Conservation (phyloP, 2,113 vertebrate species). For the Nematolebias whitei region DNA sequence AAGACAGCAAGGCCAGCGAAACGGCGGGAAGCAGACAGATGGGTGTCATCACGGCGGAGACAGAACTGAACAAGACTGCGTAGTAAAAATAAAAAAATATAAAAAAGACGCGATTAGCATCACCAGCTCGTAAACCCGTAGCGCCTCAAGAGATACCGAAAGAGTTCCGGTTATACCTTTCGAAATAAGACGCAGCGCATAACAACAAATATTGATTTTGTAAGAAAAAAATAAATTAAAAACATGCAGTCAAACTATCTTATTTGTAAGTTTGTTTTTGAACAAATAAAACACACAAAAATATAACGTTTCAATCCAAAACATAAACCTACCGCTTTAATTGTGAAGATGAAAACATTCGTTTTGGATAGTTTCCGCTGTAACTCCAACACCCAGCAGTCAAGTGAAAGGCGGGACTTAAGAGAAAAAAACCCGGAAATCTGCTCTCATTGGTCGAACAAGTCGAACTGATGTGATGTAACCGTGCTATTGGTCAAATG, state of each 20-base stretch:
- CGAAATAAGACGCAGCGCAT: constrained; percentile 20
- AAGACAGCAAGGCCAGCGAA: constrained; percentile 11
- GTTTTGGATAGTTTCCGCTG: neutral
- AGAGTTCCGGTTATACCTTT: constrained; percentile 1
- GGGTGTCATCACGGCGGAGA: constrained; percentile 31
- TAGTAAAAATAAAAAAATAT: neutral
- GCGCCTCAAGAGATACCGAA: neutral
- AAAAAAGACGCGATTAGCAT: neutral
- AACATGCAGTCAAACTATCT: neutral
- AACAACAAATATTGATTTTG: neutral
- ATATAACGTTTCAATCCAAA: neutral
- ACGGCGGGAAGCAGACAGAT: constrained; percentile 16
- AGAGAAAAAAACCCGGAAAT: constrained; percentile 8
- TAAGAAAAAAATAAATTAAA: neutral
- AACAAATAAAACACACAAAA: neutral
- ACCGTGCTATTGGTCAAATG: constrained; percentile 29
- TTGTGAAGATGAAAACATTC: constrained; percentile 1
- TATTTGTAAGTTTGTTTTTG: too few relatives aligned
- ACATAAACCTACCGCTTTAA: accelerated
- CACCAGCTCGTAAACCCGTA: neutral
- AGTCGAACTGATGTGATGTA: constrained; percentile 43
- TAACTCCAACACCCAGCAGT: neutral
- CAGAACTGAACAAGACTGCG: neutral
- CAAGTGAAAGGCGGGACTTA: constrained; percentile 22
- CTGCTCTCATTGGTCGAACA: constrained; percentile 46